phyloP scores from a whole-genome alignment of 1,140 invertebrate species.

The Drosophila pruinosa region DNA sequence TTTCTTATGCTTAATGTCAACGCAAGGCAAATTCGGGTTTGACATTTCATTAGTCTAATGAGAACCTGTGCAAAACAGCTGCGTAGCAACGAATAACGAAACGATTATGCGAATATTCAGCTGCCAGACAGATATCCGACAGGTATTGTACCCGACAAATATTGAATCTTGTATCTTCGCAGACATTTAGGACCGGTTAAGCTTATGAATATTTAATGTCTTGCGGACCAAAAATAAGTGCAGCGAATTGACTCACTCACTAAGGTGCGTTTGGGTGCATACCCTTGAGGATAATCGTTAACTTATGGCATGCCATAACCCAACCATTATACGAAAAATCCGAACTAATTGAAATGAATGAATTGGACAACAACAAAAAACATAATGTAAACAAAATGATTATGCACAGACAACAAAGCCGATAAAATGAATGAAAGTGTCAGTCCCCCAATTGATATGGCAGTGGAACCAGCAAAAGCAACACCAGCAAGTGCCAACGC shows the following conservation, averaged over 20 bases:
- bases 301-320: not conserved
- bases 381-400: constrained; percentile 72
- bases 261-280: not conserved
- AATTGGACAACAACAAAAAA: constrained; percentile 14
- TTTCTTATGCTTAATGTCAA: constrained; percentile 5
- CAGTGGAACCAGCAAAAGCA: not conserved
- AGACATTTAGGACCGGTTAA: constrained; percentile 46
- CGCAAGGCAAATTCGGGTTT: constrained; percentile 10
- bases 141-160: not conserved
- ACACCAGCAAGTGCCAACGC: constrained; percentile 7
- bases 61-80: not conserved
- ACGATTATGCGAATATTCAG: not conserved
- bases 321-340: not conserved
- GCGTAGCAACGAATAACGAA: constrained; percentile 28
- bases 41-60: constrained; percentile 50
- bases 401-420: constrained; percentile 67
- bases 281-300: not conserved
- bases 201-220: constrained; percentile 49
- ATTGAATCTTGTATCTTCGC: not conserved
- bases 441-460: constrained; percentile 17
- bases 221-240: constrained; percentile 27
- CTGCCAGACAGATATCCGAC: constrained; percentile 10
- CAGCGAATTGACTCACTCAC: not conserved
- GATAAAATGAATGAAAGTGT: constrained; percentile 18
- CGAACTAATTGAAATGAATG: constrained; percentile 5